Percentiles rank a stretch among this genome's conserved stretches.
Evolutionary conservation across 2,888 invertebrate species (phyloP).

Genomic region (Drosophila melanosoma): DNA sequence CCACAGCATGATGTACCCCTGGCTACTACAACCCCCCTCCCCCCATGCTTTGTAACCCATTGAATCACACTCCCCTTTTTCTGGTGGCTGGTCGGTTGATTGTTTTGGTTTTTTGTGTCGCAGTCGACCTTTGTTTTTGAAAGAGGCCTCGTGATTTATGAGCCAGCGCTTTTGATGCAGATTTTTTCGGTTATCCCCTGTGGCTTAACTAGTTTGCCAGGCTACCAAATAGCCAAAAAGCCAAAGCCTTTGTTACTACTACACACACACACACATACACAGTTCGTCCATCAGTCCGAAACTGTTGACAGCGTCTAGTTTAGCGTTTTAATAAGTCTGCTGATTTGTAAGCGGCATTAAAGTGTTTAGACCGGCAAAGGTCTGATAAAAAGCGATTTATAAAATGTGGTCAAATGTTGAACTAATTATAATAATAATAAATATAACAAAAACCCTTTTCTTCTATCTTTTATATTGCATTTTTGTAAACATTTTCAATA

Average conservation of each 20-base stretch:
- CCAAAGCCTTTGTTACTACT: conserved; percentile 45
- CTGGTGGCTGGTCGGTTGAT: not conserved
- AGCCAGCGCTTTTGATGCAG: conserved; percentile 55
- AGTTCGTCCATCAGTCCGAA: conserved; percentile 27
- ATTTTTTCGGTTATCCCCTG: conserved; percentile 40
- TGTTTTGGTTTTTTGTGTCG: conserved; percentile 29
- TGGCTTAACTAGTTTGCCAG: conserved; percentile 60
- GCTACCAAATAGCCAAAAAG: conserved; percentile 16
- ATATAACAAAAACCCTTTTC: not conserved
- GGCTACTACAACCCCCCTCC: not conserved
- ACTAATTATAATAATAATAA: not conserved
- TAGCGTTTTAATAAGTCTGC: conserved; percentile 35
- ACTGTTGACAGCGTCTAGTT: conserved; percentile 33
- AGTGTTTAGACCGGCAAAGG: not conserved
- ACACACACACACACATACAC: not conserved
- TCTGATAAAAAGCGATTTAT: not conserved
- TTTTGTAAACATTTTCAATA: not conserved
- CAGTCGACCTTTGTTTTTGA: conserved; percentile 49
- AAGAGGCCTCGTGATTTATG: conserved; percentile 57
- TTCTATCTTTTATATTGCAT: too few species aligned
- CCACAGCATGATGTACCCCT: conserved; percentile 25
- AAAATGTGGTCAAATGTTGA: not conserved
- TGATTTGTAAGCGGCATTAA: not conserved
- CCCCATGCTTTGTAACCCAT: not conserved
- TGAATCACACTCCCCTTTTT: not conserved